Evolutionary conservation across 2,888 invertebrate genomes (phyloP).

Genomic region (Zootermopsis nevadensis): DNA sequence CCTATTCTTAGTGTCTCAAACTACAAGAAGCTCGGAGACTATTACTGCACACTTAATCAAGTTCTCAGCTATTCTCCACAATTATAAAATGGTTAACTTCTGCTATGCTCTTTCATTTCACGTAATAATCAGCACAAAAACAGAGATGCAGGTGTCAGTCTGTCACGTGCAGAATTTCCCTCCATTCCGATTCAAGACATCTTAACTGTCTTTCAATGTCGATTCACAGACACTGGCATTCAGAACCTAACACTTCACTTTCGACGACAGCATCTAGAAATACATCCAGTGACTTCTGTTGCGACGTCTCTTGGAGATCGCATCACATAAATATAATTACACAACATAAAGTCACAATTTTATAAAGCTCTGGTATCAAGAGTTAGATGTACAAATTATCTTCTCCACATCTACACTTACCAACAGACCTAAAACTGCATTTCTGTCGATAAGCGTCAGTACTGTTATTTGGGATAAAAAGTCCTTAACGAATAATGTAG

Average conservation of each 20-base stretch:
- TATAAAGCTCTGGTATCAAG: neutral
- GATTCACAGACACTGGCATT: too few species aligned
- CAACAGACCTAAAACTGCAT: neutral
- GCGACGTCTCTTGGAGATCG: neutral
- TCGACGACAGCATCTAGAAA: neutral
- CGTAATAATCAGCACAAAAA: too few species aligned
- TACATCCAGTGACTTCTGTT: neutral
- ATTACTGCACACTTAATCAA: too few species aligned
- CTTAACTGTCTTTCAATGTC: too few species aligned
- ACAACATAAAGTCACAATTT: neutral
- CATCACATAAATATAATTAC: neutral
- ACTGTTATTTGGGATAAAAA: neutral
- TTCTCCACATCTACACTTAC: neutral
- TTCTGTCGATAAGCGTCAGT: neutral
- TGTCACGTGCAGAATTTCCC: too few species aligned
- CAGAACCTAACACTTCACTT: too few species aligned
- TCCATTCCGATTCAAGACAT: too few species aligned
- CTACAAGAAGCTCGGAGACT: conserved; percentile 17
- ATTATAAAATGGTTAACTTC: too few species aligned
- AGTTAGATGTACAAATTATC: neutral
- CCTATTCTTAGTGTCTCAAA: neutral
- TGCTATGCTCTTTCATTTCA: too few species aligned
- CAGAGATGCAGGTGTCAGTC: too few species aligned
- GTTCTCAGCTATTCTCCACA: too few species aligned
- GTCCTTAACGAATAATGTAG: neutral